Evolutionary conservation across 2,888 invertebrate genomes (phyloP), one percentile per base, ranked within the genome.

Genomic region (Polyommatus iphigenia): DNA sequence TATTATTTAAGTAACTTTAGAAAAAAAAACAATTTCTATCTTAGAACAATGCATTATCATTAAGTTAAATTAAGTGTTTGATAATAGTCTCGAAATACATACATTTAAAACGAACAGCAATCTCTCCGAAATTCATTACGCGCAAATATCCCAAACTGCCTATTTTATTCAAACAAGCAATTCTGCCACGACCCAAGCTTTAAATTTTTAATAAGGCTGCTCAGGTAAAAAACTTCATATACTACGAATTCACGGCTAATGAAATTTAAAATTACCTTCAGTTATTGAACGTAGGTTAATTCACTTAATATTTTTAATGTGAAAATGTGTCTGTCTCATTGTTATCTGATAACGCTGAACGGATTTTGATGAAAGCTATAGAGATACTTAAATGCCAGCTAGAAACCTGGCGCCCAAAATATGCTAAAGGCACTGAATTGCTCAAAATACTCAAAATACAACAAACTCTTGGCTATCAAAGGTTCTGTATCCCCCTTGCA

Each of bases 91-190:
- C 29, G 29, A 29, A 67, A 6, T 20, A 18, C 5, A 15, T 29
- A 29, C 3, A 15, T 18, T 32, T 29, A 32, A 32, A 10, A 67
- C 67, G 15, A 67, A 29, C 67, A 29, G 6, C 67, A 67, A 32
- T 67, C 67, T 67, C 67, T 15, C 67, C 67, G 15, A 67, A 67
- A 67, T 32, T 67, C 32, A 67, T 67, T 67, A 67, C 18, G 67
- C 29, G 67, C 67, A 29, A 67, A 67, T 67, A 15, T 67, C 67
- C 67, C 67, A 32, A 67, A 67, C 32, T 67, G 67, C 29, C 67
- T 67, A 67, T 29, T 67, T 67, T 67, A 67, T 67, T 67, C 67
- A 29, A 67, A 29, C 67, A 67, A 62, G 67, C 29, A 67, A 67
- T 67, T 54, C 15, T 67, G 32, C 67, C 67, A 32, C 29, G 67